Evolutionary conservation across 1,140 invertebrate species (phyloP).

Genomic region (Drusus annulatus): DNA sequence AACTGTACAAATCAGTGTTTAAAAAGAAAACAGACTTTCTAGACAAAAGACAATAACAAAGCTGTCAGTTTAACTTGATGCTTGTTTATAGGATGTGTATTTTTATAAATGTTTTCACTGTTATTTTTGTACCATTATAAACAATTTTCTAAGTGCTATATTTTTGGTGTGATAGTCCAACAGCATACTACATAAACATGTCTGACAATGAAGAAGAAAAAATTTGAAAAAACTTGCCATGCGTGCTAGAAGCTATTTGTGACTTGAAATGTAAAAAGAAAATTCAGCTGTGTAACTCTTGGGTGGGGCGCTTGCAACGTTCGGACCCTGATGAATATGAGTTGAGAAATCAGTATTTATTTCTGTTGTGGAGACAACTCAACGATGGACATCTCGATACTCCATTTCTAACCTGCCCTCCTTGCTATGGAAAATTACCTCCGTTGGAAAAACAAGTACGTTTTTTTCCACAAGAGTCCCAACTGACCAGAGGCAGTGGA

Average conservation of each 20-base stretch:
- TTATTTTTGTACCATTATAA: constrained; percentile 25
- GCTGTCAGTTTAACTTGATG: constrained; percentile 12
- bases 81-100: constrained; percentile 30
- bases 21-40: background rate
- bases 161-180: background rate
- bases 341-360: constrained; percentile 17
- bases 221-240: background rate
- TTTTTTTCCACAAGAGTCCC: background rate
- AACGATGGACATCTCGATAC: background rate
- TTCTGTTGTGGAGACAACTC: background rate
- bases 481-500: no score
- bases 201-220: background rate
- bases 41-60: constrained; percentile 16
- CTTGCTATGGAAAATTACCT: constrained; percentile 1
- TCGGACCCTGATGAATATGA: background rate
- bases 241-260: background rate
- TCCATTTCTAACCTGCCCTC: constrained; percentile 14
- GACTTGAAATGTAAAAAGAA: background rate
- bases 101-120: constrained; percentile 29
- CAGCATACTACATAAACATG: background rate
- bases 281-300: constrained; percentile 9
- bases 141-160: background rate
- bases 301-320: background rate
- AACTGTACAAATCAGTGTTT: no score
- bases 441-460: background rate